Evolutionary conservation across 2,888 invertebrate species (phyloP).

Genomic region (Macrosiphum euphorbiae): DNA sequence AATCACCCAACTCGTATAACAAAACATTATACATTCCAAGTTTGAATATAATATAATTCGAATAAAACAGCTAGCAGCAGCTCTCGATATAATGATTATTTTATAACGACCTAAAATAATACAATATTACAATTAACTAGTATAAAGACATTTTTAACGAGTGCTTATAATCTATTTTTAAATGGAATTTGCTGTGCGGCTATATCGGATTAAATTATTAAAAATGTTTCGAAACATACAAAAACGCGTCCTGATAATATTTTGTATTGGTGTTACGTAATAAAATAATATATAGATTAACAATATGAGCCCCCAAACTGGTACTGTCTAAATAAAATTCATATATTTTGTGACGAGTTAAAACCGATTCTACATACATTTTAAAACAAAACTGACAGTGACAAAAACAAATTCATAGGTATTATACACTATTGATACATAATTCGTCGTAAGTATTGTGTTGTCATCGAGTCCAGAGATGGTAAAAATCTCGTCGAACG

Average conservation of each 20-base stretch:
- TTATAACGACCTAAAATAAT: slow-evolving; percentile 26
- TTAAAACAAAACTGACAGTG: background rate
- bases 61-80: background rate
- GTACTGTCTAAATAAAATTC: background rate
- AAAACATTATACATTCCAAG: slow-evolving; percentile 30
- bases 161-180: background rate
- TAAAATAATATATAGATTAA: background rate
- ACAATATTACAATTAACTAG: background rate
- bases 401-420: background rate
- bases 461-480: background rate
- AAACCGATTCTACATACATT: background rate
- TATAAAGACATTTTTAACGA: slow-evolving; percentile 4
- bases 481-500: background rate
- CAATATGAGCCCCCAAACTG: background rate
- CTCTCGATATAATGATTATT: slow-evolving; percentile 10
- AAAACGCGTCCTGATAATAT: background rate
- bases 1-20: slow-evolving; percentile 6
- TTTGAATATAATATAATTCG: slow-evolving; percentile 11
- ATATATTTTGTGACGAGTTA: background rate
- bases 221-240: background rate
- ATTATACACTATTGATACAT: background rate
- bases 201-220: background rate
- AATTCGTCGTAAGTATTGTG: background rate
- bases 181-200: background rate
- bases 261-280: background rate